phyloP scores from a whole-genome alignment of 2,888 invertebrate species.

The Caenorhabditis plicata region DNA sequence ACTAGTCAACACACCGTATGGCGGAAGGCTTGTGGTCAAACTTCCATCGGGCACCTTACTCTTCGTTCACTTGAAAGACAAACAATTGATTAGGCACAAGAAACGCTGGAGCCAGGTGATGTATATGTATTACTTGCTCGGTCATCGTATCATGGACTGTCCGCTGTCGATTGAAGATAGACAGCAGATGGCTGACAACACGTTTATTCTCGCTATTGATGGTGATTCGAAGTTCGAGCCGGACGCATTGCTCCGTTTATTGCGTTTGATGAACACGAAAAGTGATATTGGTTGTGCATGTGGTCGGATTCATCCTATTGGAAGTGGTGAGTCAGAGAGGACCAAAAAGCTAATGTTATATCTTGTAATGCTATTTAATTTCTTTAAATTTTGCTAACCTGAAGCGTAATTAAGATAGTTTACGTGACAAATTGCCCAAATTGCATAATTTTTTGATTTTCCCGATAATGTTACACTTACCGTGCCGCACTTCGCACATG shows the following conservation, averaged over 20 bases:
- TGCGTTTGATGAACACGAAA: constrained; percentile 85
- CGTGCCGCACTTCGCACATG: no score
- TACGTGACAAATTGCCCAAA: neutral
- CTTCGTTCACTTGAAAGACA: constrained; percentile 85
- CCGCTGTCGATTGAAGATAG: constrained; percentile 68
- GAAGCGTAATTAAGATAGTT: neutral
- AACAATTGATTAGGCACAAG: constrained; percentile 81
- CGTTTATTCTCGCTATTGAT: constrained; percentile 81
- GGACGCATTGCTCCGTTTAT: constrained; percentile 68
- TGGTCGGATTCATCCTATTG: constrained; percentile 85
- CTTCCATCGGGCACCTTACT: constrained; percentile 83
- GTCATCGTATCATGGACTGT: constrained; percentile 78
- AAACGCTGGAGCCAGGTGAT: constrained; percentile 84
- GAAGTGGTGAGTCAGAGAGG: constrained; percentile 66
- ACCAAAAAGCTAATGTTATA: neutral
- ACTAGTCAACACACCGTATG: constrained; percentile 61
- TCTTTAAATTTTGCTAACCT: no score
- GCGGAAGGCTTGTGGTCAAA: constrained; percentile 79
- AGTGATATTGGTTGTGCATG: constrained; percentile 80
- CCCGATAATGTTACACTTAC: no score
- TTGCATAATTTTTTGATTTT: neutral
- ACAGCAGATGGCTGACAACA: constrained; percentile 74
- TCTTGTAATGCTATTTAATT: no score
- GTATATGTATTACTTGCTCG: constrained; percentile 90
- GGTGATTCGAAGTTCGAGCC: constrained; percentile 82